Conservation (phyloP, 1,140 invertebrate species). For the Phymorhynchus buccinoides region DNA sequence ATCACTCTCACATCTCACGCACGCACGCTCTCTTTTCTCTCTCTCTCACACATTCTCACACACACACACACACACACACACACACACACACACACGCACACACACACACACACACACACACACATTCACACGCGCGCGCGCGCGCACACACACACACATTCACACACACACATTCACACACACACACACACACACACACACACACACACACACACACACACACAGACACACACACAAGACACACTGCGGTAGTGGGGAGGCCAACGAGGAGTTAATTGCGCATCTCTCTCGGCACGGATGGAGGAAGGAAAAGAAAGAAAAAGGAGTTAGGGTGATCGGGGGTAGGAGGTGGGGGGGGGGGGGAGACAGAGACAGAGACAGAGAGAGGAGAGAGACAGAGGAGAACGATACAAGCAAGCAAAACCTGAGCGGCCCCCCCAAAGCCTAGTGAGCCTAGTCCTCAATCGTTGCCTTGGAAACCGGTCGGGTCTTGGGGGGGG, state of each 20-base stretch:
- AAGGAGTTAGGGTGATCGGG: conserved; percentile 4
- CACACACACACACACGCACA: neutral
- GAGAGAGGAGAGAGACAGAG: neutral
- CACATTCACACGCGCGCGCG: neutral
- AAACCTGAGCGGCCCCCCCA: no score
- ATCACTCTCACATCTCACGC: conserved; percentile 10
- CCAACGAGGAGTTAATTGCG: neutral
- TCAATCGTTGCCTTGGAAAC: no score
- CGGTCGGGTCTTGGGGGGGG: neutral
- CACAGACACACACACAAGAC: neutral
- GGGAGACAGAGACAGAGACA: neutral
- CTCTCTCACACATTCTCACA: neutral
- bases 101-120: neutral
- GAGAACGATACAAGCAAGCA: neutral
- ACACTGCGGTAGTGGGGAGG: neutral
- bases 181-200: conserved; percentile 9
- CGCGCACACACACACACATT: neutral
- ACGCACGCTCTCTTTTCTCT: neutral
- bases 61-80: neutral
- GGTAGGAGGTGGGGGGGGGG: neutral
- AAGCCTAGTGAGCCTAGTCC: no score
- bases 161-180: neutral
- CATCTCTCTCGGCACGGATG: no score
- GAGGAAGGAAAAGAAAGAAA: no score
- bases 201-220: conserved; percentile 9